Conservation (phyloP, 2,888 invertebrate species). For the Diplolepis rosae region DNA sequence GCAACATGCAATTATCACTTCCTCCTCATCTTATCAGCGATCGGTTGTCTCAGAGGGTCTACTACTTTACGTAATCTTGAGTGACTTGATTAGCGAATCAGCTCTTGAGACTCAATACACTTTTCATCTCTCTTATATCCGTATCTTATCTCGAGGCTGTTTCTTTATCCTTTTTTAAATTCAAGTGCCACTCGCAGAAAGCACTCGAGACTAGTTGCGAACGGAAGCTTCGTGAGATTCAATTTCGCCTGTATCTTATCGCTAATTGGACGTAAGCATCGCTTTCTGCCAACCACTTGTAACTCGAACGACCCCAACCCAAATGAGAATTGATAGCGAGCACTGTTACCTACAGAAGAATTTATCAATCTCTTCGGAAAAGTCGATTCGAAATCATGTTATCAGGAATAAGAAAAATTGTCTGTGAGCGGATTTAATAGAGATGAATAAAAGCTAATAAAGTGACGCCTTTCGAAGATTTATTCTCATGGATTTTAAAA, state of each 20-base stretch:
- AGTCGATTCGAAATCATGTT: too few species aligned
- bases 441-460: background rate
- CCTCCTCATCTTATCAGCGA: background rate
- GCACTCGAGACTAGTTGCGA: slow-evolving; percentile 20
- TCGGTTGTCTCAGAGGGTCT: background rate
- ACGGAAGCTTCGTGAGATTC: slow-evolving; percentile 5
- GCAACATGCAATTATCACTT: background rate
- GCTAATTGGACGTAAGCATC: background rate
- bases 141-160: background rate
- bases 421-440: too few species aligned
- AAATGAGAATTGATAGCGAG: too few species aligned
- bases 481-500: background rate
- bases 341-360: background rate
- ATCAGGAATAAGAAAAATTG: too few species aligned
- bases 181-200: slow-evolving; percentile 23
- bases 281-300: slow-evolving; percentile 17
- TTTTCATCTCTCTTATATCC: background rate
- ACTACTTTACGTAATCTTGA: background rate
- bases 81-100: slow-evolving; percentile 4
- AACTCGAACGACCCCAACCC: slow-evolving; percentile 4
- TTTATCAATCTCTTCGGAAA: background rate
- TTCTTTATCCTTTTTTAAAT: slow-evolving; percentile 18
- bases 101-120: background rate
- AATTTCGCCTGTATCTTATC: slow-evolving; percentile 23
- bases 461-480: background rate